phyloP scores from a whole-genome alignment of 2,888 invertebrate species.

The Brachyopa scutellaris region DNA sequence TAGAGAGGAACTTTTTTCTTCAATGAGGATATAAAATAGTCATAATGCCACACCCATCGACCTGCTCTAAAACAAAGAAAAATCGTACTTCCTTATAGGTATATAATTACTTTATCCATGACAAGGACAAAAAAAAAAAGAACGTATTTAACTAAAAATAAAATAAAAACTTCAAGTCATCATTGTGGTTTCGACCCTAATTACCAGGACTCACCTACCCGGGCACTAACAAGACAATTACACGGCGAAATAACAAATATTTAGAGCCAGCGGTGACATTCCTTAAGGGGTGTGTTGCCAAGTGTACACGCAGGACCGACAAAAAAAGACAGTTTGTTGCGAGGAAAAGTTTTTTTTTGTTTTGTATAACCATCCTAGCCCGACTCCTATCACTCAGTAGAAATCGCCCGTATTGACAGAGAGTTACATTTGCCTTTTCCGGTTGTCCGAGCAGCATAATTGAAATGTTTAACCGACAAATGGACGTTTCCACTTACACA shows the following conservation, averaged over 20 bases:
- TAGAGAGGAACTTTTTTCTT: background rate
- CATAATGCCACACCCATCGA: constrained; percentile 52
- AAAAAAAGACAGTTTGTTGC: constrained; percentile 24
- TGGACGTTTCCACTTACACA: constrained; percentile 51
- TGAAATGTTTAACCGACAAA: constrained; percentile 73
- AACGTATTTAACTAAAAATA: constrained; percentile 42
- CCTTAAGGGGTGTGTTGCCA: constrained; percentile 59
- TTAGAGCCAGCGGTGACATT: constrained; percentile 60
- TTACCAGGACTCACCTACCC: constrained; percentile 58
- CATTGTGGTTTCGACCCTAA: constrained; percentile 69
- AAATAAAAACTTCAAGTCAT: constrained; percentile 66
- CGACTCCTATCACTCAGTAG: constrained; percentile 25
- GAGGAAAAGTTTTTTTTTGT: constrained; percentile 20
- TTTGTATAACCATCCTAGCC: constrained; percentile 1
- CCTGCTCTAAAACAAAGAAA: constrained; percentile 53
- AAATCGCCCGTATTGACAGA: constrained; percentile 63
- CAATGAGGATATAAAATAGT: constrained; percentile 35
- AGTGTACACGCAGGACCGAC: constrained; percentile 37
- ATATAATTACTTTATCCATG: constrained; percentile 60
- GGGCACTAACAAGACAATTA: constrained; percentile 70
- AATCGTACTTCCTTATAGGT: background rate
- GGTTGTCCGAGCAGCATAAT: constrained; percentile 67
- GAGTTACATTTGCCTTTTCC: constrained; percentile 71
- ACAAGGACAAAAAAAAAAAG: constrained; percentile 26
- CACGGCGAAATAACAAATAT: constrained; percentile 57